A percentile compares a stretch with the other conserved stretches of the same genome.
phyloP scores from a whole-genome alignment of 2,113 vertebrate genomes.

The Halichoeres trimaculatus region DNA sequence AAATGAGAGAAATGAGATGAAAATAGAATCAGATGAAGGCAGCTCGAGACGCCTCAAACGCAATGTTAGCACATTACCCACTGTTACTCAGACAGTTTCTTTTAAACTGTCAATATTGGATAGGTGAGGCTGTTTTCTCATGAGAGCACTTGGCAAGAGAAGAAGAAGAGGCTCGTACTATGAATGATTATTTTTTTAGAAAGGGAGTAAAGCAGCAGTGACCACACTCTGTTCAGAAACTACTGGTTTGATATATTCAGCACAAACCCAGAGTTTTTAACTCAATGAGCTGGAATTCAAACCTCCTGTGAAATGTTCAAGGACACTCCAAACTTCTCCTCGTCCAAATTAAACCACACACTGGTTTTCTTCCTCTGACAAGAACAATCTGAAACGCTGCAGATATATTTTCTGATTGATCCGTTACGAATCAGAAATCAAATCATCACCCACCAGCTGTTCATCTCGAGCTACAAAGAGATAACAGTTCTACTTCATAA shows the following conservation, averaged over 20 bases:
- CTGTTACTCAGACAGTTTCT: slow-evolving; percentile 1
- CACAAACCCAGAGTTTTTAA: not conserved
- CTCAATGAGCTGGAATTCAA: not conserved
- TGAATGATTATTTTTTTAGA: not conserved
- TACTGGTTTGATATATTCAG: not conserved
- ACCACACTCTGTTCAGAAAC: not conserved
- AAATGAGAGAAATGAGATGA: slow-evolving; percentile 20
- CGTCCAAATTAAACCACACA: not conserved
- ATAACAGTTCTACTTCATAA: not conserved
- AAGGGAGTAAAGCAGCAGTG: not conserved
- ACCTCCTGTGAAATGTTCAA: not conserved
- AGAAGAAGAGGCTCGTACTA: slow-evolving; percentile 13
- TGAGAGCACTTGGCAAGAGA: slow-evolving; percentile 33
- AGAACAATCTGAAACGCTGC: not conserved
- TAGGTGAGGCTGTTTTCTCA: slow-evolving; percentile 10
- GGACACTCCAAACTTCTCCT: not conserved
- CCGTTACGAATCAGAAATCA: not conserved
- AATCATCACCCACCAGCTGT: not conserved
- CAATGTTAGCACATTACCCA: slow-evolving; percentile 3
- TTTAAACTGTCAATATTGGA: slow-evolving; percentile 33
- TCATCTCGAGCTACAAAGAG: not conserved
- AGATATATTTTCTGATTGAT: too few species aligned
- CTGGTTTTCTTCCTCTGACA: not conserved
- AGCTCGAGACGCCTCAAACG: slow-evolving; percentile 18
- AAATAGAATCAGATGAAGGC: slow-evolving; percentile 43